Evolutionary conservation across 2,888 invertebrate species (phyloP).

Genomic region (Lithophane socia): DNA sequence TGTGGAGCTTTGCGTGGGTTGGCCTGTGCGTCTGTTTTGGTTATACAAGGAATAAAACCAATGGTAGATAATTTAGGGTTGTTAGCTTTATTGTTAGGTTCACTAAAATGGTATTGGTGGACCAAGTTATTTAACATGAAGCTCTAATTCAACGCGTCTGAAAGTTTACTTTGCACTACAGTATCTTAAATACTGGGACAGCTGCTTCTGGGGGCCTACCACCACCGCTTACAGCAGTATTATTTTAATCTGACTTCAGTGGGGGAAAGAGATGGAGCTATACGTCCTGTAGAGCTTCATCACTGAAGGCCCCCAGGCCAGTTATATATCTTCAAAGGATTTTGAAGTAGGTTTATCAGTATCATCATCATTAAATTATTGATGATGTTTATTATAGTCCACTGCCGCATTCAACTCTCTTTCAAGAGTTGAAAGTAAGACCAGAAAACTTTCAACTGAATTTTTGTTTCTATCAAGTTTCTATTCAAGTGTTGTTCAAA

Average conservation of each 20-base stretch:
- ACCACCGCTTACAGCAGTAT: too few species aligned
- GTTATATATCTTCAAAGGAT: background rate
- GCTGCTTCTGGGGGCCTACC: background rate
- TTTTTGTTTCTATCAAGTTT: background rate
- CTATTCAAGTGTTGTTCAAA: background rate
- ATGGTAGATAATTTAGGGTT: background rate
- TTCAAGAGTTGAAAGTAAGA: background rate
- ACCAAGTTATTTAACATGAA: background rate
- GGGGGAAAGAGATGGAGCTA: too few species aligned
- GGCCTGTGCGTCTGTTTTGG: background rate
- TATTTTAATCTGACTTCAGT: too few species aligned
- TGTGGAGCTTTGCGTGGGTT: slow-evolving; percentile 8
- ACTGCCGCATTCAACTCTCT: background rate
- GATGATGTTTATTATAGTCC: background rate
- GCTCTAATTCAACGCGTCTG: background rate
- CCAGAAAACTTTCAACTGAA: background rate
- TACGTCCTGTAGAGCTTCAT: too few species aligned
- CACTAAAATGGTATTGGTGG: background rate
- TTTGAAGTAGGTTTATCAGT: background rate
- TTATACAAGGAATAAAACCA: background rate
- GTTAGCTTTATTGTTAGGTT: background rate
- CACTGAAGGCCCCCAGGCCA: too few species aligned
- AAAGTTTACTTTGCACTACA: background rate
- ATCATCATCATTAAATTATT: background rate
- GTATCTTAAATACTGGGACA: background rate